Percentiles rank a stretch among this genome's conserved stretches.
Conservation (phyloP, 2,113 vertebrate genomes). For the Accipiter cooperii region DNA sequence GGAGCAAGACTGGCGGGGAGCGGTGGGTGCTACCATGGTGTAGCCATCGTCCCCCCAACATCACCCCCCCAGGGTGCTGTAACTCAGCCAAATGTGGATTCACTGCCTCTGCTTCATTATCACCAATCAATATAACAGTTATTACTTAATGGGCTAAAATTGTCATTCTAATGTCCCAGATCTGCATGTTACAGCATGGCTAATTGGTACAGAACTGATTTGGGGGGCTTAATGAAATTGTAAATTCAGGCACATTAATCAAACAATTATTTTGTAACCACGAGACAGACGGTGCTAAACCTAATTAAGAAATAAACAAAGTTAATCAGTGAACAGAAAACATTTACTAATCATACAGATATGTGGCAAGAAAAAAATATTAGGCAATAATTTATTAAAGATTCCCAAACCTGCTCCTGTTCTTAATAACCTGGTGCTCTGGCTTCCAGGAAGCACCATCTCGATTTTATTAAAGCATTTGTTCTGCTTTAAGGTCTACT, state of each 20-base stretch:
- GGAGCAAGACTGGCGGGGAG: rapidly evolving
- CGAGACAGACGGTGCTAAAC: slow-evolving; percentile 56
- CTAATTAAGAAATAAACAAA: slow-evolving; percentile 76
- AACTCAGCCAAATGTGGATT: background rate
- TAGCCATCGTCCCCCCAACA: background rate
- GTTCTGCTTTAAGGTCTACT: slow-evolving; percentile 45
- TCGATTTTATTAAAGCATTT: slow-evolving; percentile 48
- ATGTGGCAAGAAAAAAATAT: slow-evolving; percentile 28
- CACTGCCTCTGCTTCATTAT: slow-evolving; percentile 54
- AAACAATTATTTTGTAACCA: slow-evolving; percentile 70
- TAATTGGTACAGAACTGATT: slow-evolving; percentile 65
- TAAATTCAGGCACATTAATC: slow-evolving; percentile 70
- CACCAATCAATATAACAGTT: slow-evolving; percentile 66
- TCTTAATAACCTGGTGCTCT: background rate
- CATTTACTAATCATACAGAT: slow-evolving; percentile 58
- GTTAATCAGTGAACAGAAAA: slow-evolving; percentile 68
- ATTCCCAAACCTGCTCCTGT: slow-evolving; percentile 11
- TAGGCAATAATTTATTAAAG: slow-evolving; percentile 41
- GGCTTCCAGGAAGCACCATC: slow-evolving; percentile 21
- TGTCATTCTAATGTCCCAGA: slow-evolving; percentile 24
- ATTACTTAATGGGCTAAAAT: slow-evolving; percentile 66
- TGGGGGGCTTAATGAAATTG: slow-evolving; percentile 67
- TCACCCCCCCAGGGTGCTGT: background rate
- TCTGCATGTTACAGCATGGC: background rate
- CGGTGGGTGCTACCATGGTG: background rate